These are phyloP conservation scores for Thaumetopoea pityocampa DNA, from an alignment of 1,140 invertebrate species.

Conservation along the genomic window DNA sequence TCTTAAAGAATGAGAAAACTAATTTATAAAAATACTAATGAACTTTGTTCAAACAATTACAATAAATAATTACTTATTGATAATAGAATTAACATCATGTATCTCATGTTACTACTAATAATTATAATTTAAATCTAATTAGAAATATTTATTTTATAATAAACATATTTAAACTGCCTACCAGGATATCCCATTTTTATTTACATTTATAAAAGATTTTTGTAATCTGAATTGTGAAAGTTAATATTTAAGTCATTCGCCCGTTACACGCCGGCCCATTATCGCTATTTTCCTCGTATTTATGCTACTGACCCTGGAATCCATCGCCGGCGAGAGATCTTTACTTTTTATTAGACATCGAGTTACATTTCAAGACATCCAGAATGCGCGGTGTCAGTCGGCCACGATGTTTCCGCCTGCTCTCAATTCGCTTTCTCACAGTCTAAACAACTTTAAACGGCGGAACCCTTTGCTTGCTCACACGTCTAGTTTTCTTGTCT, in stretches of 20 bases:
- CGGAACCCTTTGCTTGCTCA: conserved; percentile 17
- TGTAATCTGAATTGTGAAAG: background rate
- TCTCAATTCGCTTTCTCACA: conserved; percentile 32
- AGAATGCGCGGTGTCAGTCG: conserved; percentile 36
- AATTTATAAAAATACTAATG: too few relatives aligned
- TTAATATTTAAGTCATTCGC: background rate
- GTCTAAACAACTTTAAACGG: conserved; percentile 21
- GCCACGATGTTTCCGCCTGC: conserved; percentile 34
- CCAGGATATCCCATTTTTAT: too few relatives aligned
- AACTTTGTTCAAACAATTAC: too few relatives aligned
- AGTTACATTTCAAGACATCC: conserved; percentile 13
- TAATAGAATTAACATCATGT: too few relatives aligned
- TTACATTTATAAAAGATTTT: too few relatives aligned
- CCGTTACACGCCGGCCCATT: conserved; percentile 5
- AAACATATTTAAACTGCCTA: too few relatives aligned
- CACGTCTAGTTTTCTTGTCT: too few relatives aligned
- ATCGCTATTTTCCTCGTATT: conserved; percentile 6
- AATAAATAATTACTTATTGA: too few relatives aligned
- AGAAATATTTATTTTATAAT: background rate
- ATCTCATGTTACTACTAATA: too few relatives aligned
- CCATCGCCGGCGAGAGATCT: conserved; percentile 8
- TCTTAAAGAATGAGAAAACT: too few relatives aligned
- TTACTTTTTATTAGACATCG: conserved; percentile 15
- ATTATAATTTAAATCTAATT: background rate
- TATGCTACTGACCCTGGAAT: conserved; percentile 3